Percentiles rank a stretch among this genome's conserved stretches.
Evolutionary conservation across 1,140 invertebrate genomes (phyloP).

Genomic region (Drosophila sulfurigaster): DNA sequence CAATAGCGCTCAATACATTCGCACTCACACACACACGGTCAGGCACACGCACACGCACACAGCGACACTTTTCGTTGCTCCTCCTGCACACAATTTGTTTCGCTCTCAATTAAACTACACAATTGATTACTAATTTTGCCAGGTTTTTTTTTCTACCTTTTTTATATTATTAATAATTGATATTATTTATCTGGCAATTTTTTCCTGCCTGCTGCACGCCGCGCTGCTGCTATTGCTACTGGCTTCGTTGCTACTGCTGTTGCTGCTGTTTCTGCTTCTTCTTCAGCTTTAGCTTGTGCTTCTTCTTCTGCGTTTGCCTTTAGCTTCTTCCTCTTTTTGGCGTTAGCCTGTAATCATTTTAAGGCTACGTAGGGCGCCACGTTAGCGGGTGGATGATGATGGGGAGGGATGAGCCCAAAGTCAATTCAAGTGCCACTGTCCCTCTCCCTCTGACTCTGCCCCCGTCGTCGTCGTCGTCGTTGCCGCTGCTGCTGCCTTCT

Average conservation of each 20-base stretch:
- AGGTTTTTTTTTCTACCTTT: background rate
- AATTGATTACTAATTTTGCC: constrained; percentile 21
- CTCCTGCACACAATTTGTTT: constrained; percentile 27
- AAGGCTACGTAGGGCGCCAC: constrained; percentile 38
- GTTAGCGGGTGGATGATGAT: background rate
- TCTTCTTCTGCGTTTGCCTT: constrained; percentile 49
- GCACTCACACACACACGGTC: background rate
- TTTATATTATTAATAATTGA: background rate
- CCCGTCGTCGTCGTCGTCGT: no score
- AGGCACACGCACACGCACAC: constrained; percentile 7
- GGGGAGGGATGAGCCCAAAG: constrained; percentile 53
- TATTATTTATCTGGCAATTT: constrained; percentile 12
- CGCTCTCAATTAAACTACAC: constrained; percentile 11
- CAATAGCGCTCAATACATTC: constrained; percentile 17
- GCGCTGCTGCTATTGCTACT: constrained; percentile 16
- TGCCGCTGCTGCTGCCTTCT: constrained; percentile 2
- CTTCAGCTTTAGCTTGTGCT: constrained; percentile 46
- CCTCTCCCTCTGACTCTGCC: constrained; percentile 2
- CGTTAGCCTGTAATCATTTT: constrained; percentile 78
- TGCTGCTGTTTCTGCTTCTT: constrained; percentile 31
- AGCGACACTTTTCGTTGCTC: constrained; percentile 35
- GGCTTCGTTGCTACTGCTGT: constrained; percentile 22
- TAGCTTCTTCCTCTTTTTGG: constrained; percentile 57
- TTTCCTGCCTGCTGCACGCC: constrained; percentile 22
- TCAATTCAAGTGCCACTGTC: constrained; percentile 72